These are phyloP conservation scores for Xenops minutus DNA, from an alignment of 2,797 vertebrate genomes.

Conservation along the genomic window DNA sequence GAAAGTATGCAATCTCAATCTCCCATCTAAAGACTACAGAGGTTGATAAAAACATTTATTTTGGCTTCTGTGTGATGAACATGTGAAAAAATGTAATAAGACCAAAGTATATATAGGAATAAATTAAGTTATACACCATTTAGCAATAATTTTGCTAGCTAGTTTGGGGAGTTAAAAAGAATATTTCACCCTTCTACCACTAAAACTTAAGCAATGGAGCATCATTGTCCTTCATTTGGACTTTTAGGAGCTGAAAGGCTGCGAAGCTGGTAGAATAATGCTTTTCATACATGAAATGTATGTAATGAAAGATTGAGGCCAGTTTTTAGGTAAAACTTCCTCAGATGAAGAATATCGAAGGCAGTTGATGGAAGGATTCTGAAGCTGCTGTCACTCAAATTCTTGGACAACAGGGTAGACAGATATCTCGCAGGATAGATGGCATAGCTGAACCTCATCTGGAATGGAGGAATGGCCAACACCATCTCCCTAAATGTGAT, in stretches of 20 bases:
- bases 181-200: not conserved
- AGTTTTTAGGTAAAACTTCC: not conserved
- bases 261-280: not conserved
- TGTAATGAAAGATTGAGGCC: not conserved
- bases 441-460: not conserved
- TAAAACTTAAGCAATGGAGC: not conserved
- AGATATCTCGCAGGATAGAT: not conserved
- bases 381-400: not conserved
- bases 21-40: not conserved
- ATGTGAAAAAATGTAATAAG: not conserved
- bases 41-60: constrained; percentile 25
- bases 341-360: not conserved
- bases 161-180: not conserved
- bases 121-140: not conserved
- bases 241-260: not conserved
- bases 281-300: not conserved
- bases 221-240: not conserved
- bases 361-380: not conserved
- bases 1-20: not conserved
- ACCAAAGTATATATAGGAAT: not conserved
- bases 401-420: not conserved
- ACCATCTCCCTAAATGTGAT: not conserved
- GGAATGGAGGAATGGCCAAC: not conserved
- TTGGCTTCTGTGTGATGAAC: constrained; percentile 2
- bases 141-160: not conserved